Base-by-base conservation (phyloP, 1,140 invertebrate genomes). In the Bradynema listronoti region DNA sequence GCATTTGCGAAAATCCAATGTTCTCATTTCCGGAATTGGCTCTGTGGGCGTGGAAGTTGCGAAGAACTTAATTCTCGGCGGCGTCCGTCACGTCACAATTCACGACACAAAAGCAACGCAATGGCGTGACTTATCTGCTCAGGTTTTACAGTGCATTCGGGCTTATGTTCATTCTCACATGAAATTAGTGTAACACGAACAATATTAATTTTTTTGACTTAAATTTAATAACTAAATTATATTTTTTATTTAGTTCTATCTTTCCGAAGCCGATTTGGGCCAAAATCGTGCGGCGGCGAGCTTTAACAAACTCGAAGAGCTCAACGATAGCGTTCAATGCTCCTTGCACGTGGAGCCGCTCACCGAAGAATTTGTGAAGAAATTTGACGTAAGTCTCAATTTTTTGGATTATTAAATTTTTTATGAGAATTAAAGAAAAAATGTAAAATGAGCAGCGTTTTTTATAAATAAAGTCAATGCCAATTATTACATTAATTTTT, bases 21-120 rank as follows among this genome's bases (percentile, higher is more conserved):
- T 99, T 14, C 84, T 99, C n/a, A 86, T 99, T 52, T 92, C 87
- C 6, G 95, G 95, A 4, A 82, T 98, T 50, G 87, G 88, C 52
- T 93, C 93, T 47, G 84, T 98, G 32, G 95, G 95, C 14, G 87
- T 98, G 7, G 95, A 99, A 83, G 84, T 97, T 57, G 92, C 94
- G 0, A 99, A 99, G 82, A 99, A 99, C 82, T 86, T 99, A 58
- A 92, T 97, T 72, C 84, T 99, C 50, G 88, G 19, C 73, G 94
- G 94, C 64, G 93, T 98, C 22, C 93, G 94, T 79, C 93, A 90
- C 24, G 92, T 98, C 36, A 94, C 91, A 41, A 82, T 98, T 61
- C 91, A 96, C 79, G 94, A 98, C 80, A 72, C 69, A 27, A 72
- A 72, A 43, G 67, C 27, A 43, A 39, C n/a, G n/a, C n/a, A n/a